Evolutionary conservation across 2,888 invertebrate species (phyloP), one percentile per base, ranked within the genome.

Genomic region (Harmothoe impar): DNA sequence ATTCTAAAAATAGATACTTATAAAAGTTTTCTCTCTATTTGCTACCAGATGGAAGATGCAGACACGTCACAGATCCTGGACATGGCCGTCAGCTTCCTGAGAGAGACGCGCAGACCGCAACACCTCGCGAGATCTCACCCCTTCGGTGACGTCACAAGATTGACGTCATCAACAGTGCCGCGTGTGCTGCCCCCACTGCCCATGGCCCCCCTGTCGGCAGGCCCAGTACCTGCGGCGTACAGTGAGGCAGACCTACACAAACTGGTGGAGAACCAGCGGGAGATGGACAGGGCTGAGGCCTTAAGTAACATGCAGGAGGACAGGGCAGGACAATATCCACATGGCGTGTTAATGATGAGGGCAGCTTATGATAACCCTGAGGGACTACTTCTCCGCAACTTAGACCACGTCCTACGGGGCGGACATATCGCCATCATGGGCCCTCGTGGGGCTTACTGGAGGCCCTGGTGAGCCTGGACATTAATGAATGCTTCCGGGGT

Each of bases 61-160:
- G 81, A 81, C 81, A 81, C 81, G 23, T 33, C 81, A 5, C 81
- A 81, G 81, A 35, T 81, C n/a, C 81, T 81, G 23, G 81, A 81
- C 81, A 35, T 81, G 81, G 81, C 81, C 43, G 81, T 81, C 12
- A 20, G 23, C 43, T 15, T 33, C 81, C 33, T 81, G 23, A 33
- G 81, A 3, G n/a, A 31, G 35, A n/a, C 35, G n/a, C 43, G 81
- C 23, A 33, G 15, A 17, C 33, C 31, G 7, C n/a, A n/a, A n/a
- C 17, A 81, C 81, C 5, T 23, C 81, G 43, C 20, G 81, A 81
- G 81, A 81, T 20, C 81, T 81, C 23, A 17, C 5, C 81, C 33
- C 81, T 7, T 15, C 81, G 12, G 20, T 81, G 43, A 43, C 43
- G 43, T 81, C 43, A 43, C 35, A 15, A 7, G 17, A 0, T 0